phyloP scores from a whole-genome alignment of 2,888 invertebrate species.

The Plagiodera versicolora region DNA sequence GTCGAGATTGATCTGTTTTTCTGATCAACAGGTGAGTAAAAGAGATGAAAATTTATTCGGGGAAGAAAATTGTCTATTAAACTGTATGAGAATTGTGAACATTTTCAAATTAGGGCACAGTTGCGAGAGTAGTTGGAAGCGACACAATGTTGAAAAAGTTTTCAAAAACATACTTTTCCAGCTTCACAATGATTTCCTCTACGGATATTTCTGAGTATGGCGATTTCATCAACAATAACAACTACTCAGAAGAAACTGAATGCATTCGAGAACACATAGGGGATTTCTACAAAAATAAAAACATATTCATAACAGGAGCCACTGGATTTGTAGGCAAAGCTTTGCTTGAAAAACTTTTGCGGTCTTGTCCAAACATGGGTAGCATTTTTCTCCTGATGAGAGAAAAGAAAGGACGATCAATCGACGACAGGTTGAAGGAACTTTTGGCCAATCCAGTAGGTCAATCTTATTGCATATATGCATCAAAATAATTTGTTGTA shows the following conservation, averaged over 20 bases:
- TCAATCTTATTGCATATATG: background rate
- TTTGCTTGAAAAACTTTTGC: constrained; percentile 85
- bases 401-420: constrained; percentile 68
- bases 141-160: too few relatives aligned
- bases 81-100: too few relatives aligned
- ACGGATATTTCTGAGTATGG: background rate
- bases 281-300: constrained; percentile 51
- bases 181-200: background rate
- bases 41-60: too few relatives aligned
- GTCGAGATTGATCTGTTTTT: background rate
- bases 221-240: constrained; percentile 19
- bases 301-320: constrained; percentile 39
- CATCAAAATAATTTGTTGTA: too few relatives aligned
- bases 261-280: constrained; percentile 42
- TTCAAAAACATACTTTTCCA: background rate
- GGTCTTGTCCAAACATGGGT: constrained; percentile 78
- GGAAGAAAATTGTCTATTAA: too few relatives aligned
- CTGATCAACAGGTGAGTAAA: background rate
- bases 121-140: too few relatives aligned
- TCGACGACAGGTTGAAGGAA: constrained; percentile 72
- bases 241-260: constrained; percentile 23
- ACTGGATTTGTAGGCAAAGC: constrained; percentile 89
- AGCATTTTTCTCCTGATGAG: constrained; percentile 82
- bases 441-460: constrained; percentile 71
- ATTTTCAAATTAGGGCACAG: too few relatives aligned